Conservation (phyloP, 2,113 vertebrate species). For the Eolophus roseicapilla region DNA sequence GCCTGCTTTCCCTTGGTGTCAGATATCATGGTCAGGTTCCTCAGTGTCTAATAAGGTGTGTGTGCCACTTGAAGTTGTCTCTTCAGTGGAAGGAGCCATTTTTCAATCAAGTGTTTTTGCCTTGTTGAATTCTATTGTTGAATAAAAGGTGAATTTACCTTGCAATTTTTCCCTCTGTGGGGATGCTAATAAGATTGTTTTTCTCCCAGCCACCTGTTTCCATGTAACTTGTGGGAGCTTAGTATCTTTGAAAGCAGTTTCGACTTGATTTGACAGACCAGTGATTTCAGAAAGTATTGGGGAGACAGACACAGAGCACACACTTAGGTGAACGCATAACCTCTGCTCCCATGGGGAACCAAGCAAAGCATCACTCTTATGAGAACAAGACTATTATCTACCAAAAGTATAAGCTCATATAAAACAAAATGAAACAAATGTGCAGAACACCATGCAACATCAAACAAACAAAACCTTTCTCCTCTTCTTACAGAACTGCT, state of each 20-base stretch:
- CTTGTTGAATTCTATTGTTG: neutral
- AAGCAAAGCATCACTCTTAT: neutral
- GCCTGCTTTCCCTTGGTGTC: neutral
- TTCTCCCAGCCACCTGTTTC: neutral
- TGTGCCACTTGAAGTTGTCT: neutral
- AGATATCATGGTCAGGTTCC: neutral
- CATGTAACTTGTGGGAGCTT: neutral
- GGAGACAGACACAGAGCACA: neutral
- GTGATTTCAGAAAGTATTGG: neutral
- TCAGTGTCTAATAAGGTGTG: neutral
- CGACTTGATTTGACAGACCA: neutral
- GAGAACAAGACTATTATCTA: neutral
- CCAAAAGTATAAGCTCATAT: neutral
- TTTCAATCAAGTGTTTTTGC: neutral
- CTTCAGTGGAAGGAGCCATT: neutral
- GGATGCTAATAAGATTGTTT: neutral
- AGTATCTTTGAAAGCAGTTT: neutral
- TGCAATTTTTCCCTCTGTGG: neutral
- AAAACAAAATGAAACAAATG: neutral
- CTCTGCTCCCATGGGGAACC: neutral
- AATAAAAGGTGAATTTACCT: neutral
- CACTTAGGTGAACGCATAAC: neutral
- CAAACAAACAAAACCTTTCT: neutral
- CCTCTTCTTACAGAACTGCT: neutral
- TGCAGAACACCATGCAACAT: neutral